Base-by-base conservation (phyloP, 1,140 invertebrate genomes). In the Formica selysi region DNA sequence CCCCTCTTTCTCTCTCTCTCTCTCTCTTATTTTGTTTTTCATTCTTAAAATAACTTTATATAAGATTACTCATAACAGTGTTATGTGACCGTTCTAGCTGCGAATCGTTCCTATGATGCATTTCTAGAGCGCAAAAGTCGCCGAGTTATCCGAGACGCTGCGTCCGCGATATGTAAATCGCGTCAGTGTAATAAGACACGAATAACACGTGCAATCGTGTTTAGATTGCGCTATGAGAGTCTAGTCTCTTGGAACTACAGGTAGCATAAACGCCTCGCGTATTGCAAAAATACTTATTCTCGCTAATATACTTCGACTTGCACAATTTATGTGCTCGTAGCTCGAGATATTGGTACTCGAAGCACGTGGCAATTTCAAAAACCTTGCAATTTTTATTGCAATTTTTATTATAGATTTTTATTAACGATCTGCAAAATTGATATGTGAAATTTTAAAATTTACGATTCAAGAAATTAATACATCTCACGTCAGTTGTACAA, bases 101-200 rank as follows among this genome's bases (percentile, higher is more conserved):
- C 51, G 38, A 73, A 16, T 61, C 57, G 8, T 32, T 54, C 6
- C 79, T 83, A 83, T 74, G 59, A 74, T 74, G n/a, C 29, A 5
- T 36, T 74, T 74, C 38, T 83, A 83, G 79, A 62, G 16, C 32
- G 64, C 78, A 29, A 16, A 44, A 22, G 38, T 44, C 26, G 54
- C 54, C 38, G 51, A 22, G 78, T 36, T 57, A 62, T 26, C 79
- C 3, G 68, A 83, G 54, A 73, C 22, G 79, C 68, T 26, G 38
- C 41, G 79, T 83, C 32, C 54, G 22, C 68, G 68, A 83, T 22
- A 83, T 83, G 73, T 74, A 73, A 83, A 71, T 83, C 79, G 38
- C 54, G 38, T 83, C 73, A 74, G 79, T 54, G 79, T 73, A 83
- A 83, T 38, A 73, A 32, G 68, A 83, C 68, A 29, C 68, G 48